Evolutionary conservation across 2,113 vertebrate species (phyloP).

Genomic region (Xyrauchen texanus): DNA sequence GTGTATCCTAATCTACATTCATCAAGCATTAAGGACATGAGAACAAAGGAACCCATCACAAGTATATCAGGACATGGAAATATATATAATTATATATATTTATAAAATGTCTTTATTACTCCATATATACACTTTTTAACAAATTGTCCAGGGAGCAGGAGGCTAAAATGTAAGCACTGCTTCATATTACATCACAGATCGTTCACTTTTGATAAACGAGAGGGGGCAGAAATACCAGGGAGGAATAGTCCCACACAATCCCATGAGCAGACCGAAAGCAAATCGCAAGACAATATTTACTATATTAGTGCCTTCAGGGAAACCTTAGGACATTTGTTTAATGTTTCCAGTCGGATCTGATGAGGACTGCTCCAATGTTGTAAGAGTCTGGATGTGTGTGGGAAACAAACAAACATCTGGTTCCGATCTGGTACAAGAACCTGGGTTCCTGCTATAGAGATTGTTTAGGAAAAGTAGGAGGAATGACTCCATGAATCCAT

Average conservation of each 20-base stretch:
- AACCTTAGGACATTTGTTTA: slow-evolving; percentile 31
- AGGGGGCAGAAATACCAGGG: slow-evolving; percentile 15
- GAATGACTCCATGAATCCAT: slow-evolving; percentile 17
- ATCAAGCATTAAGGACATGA: slow-evolving; percentile 74
- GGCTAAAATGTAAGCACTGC: slow-evolving; percentile 73
- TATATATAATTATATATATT: slow-evolving; percentile 76
- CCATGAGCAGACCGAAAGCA: slow-evolving; percentile 56
- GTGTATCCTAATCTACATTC: slow-evolving; percentile 59
- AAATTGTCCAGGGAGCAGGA: slow-evolving; percentile 70
- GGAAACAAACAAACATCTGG: slow-evolving; percentile 10
- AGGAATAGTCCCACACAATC: slow-evolving; percentile 45
- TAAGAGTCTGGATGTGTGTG: not conserved
- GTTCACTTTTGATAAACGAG: slow-evolving; percentile 48
- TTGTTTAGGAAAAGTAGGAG: slow-evolving; percentile 24
- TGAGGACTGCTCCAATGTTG: slow-evolving; percentile 13
- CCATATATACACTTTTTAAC: slow-evolving; percentile 95
- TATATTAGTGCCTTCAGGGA: slow-evolving; percentile 54
- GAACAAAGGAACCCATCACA: slow-evolving; percentile 77
- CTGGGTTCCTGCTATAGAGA: slow-evolving; percentile 32
- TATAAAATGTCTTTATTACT: slow-evolving; percentile 79
- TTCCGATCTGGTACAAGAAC: slow-evolving; percentile 16
- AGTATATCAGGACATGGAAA: slow-evolving; percentile 82
- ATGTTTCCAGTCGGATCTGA: slow-evolving; percentile 7
- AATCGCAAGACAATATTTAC: slow-evolving; percentile 53
- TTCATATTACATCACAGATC: slow-evolving; percentile 64